phyloP scores from a whole-genome alignment of 2,113 vertebrate species.

The Grantiella picta region DNA sequence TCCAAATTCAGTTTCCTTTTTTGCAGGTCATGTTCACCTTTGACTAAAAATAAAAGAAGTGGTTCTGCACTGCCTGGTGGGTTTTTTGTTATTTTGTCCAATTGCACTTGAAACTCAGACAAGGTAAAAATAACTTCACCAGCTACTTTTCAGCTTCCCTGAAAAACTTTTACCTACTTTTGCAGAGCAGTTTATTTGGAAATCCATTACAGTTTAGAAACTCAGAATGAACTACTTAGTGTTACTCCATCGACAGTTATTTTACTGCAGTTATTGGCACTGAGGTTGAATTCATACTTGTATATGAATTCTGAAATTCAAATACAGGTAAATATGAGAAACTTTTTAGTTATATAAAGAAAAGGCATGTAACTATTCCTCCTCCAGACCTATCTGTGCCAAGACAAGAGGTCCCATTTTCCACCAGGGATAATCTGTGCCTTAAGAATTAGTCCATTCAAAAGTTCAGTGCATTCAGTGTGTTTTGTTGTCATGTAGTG shows the following conservation, averaged over 20 bases:
- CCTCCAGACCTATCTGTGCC: background rate
- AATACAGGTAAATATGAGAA: background rate
- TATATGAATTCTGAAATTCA: background rate
- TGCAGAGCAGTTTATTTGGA: background rate
- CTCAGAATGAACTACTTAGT: background rate
- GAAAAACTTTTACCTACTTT: background rate
- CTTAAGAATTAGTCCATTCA: background rate
- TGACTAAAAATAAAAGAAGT: background rate
- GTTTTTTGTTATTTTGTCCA: background rate
- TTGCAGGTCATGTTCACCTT: background rate
- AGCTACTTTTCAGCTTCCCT: background rate
- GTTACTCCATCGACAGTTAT: background rate
- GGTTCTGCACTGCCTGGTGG: background rate
- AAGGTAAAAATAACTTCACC: background rate
- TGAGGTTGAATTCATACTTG: background rate
- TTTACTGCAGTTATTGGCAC: background rate
- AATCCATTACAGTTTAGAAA: background rate
- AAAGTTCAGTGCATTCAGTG: background rate
- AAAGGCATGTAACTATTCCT: background rate
- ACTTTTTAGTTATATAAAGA: background rate
- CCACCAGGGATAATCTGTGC: background rate
- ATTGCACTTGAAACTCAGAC: background rate
- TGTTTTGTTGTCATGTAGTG: background rate
- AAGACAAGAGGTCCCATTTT: background rate
- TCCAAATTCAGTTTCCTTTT: background rate